Conservation (phyloP, 2,797 vertebrate genomes). For the Hippopotamyrus pictus region DNA sequence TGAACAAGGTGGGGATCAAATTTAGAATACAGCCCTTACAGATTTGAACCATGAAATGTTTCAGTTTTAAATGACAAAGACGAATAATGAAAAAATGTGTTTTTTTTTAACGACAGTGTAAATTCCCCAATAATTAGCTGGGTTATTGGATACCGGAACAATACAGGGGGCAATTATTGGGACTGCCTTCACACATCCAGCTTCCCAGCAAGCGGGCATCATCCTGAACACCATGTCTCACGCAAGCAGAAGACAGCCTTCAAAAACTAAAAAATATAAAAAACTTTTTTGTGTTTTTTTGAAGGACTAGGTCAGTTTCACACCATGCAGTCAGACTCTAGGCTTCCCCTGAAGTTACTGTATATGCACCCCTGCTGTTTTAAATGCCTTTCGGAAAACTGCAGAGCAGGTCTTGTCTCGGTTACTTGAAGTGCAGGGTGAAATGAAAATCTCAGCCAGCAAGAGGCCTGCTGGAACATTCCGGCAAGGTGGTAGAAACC, state of each 20-base stretch:
- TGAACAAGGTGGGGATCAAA: not conserved
- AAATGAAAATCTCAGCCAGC: not conserved
- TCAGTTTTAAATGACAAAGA: not conserved
- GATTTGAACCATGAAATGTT: not conserved
- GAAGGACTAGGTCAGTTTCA: slow-evolving; percentile 31
- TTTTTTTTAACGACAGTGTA: not conserved
- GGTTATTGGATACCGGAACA: not conserved
- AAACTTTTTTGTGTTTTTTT: not conserved
- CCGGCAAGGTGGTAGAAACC: not conserved
- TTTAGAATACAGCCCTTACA: not conserved
- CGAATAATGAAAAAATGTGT: not conserved
- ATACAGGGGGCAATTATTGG: not conserved
- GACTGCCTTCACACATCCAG: not conserved
- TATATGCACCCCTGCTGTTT: slow-evolving; percentile 24
- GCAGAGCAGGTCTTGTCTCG: slow-evolving; percentile 19
- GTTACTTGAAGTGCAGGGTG: not conserved
- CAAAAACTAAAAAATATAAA: not conserved
- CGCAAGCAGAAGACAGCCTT: not conserved
- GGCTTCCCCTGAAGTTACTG: slow-evolving; percentile 25
- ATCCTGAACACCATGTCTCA: not conserved
- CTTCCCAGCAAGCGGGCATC: not conserved
- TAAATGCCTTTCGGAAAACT: slow-evolving; percentile 8
- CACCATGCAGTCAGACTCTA: slow-evolving; percentile 11
- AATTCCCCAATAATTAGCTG: not conserved
- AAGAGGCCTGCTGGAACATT: not conserved